phyloP scores from a whole-genome alignment of 92 coral and sea anemone genomes.

The Bergia puertoricense region DNA sequence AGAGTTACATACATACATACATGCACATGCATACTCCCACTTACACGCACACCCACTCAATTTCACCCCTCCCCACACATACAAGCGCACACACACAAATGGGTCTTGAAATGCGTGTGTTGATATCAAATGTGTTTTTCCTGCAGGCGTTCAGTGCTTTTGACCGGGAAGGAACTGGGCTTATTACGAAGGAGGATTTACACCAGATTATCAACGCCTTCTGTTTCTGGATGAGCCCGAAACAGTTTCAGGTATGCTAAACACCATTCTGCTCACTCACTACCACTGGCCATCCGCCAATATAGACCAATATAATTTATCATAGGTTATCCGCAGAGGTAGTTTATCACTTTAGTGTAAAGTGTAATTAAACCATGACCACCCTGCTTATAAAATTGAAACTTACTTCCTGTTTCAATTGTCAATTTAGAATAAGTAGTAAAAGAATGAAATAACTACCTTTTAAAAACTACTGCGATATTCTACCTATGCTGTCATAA shows the following conservation, averaged over 20 bases:
- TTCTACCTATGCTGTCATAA: too few relatives aligned
- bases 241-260: slow-evolving; percentile 74
- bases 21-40: too few relatives aligned
- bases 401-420: too few relatives aligned
- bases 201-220: slow-evolving; percentile 89
- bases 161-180: slow-evolving; percentile 72
- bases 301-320: not conserved
- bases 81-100: not conserved
- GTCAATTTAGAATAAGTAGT: too few relatives aligned
- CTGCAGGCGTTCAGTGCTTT: slow-evolving; percentile 83
- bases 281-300: not conserved
- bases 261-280: not conserved
- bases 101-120: too few relatives aligned
- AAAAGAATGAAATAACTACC: too few relatives aligned
- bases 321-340: too few relatives aligned
- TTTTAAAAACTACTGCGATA: too few relatives aligned
- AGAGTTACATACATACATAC: too few relatives aligned
- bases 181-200: slow-evolving; percentile 67
- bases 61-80: too few relatives aligned
- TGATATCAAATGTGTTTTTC: not conserved
- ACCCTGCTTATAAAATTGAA: not conserved
- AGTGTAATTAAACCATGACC: not conserved
- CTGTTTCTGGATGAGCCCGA: slow-evolving; percentile 79
- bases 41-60: too few relatives aligned
- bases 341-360: too few relatives aligned